Evolutionary conservation across 2,888 invertebrate species (phyloP).

Genomic region (Serrognathus titanus): DNA sequence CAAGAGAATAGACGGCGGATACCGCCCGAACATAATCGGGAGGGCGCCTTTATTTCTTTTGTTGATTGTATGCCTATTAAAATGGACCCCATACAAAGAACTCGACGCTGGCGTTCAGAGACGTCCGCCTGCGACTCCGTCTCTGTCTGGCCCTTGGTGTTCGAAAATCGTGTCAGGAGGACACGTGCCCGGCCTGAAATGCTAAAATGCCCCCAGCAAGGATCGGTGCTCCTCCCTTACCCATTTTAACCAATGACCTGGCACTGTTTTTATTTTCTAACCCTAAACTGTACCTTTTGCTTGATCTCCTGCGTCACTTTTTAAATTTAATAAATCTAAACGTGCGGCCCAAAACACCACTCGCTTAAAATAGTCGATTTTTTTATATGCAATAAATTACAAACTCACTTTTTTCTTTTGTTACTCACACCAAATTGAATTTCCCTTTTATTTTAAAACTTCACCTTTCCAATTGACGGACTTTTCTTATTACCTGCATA

Average conservation of each 20-base stretch:
- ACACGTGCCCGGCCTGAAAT: slow-evolving; percentile 30
- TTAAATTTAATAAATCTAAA: too few relatives aligned
- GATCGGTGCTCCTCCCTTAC: slow-evolving; percentile 32
- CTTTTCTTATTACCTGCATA: too few relatives aligned
- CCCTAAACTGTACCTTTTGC: slow-evolving; percentile 21
- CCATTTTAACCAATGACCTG: slow-evolving; percentile 30
- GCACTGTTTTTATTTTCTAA: slow-evolving; percentile 23
- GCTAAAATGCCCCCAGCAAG: slow-evolving; percentile 45
- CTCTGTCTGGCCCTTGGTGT: slow-evolving; percentile 21
- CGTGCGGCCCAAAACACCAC: too few relatives aligned
- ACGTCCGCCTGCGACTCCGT: slow-evolving; percentile 20
- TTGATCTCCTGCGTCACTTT: slow-evolving; percentile 6
- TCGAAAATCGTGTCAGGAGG: slow-evolving; percentile 17
- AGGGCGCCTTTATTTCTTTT: slow-evolving; percentile 30
- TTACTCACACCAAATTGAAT: too few relatives aligned
- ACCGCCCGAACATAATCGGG: slow-evolving; percentile 18
- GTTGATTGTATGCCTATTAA: slow-evolving; percentile 44
- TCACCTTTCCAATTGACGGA: too few relatives aligned
- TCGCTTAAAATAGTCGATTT: too few relatives aligned
- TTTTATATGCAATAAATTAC: too few relatives aligned
- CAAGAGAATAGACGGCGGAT: slow-evolving; percentile 24
- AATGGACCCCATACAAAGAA: slow-evolving; percentile 50
- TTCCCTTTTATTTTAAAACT: too few relatives aligned
- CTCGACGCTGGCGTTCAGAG: slow-evolving; percentile 13
- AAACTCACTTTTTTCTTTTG: too few relatives aligned